Base-by-base conservation (phyloP, 2,888 invertebrate species). In the Sussaba pulchella region DNA sequence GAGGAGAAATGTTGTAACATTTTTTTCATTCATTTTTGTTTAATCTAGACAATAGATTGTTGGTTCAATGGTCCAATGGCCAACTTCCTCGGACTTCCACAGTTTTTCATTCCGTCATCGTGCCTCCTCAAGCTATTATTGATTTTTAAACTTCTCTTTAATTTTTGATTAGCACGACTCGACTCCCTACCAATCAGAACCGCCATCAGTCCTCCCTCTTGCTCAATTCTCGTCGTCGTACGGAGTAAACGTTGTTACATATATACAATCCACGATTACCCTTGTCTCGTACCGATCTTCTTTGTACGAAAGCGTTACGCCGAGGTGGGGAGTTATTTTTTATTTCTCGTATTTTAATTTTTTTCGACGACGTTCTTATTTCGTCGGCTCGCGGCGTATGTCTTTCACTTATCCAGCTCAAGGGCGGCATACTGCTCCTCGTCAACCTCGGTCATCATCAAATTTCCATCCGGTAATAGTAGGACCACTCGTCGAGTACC, bases 371-470 rank as follows among this genome's bases (percentile, higher is more conserved):
- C 6, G 31, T 31, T 31, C 6, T 6, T 67, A 63, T 71, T 63
- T 78, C 63, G 57, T 70, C 63, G 45, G 47, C 43, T 57, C 14
- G 47, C 64, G 36, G 41, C 43, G n/a, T 9, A 39, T 19, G 59
- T 47, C 14, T 47, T 87, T 93, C 94, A 92, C 94, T 95, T 89
- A 92, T 94, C 93, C 90, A 95, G 88, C 93, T 94, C 87, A 91
- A 95, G 88, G 24, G 96, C 95, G 82, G 96, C 96, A 86, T 96
- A 97, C 89, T 97, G 97, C 88, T 97, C 97, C 87, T 96, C 97
- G 86, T 97, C 96, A 81, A 97, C 95, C 92, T 97, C 97, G 5
- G 97, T 97, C 95, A 97, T 96, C 94, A 97, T 97, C 80, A 97
- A 94, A 88, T 96, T 96, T 82, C 97, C 97, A 90, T 97, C 97